Evolutionary conservation across 2,888 invertebrate genomes (phyloP), one percentile per base, ranked within the genome.

Genomic region (Ochropacha duplaris): DNA sequence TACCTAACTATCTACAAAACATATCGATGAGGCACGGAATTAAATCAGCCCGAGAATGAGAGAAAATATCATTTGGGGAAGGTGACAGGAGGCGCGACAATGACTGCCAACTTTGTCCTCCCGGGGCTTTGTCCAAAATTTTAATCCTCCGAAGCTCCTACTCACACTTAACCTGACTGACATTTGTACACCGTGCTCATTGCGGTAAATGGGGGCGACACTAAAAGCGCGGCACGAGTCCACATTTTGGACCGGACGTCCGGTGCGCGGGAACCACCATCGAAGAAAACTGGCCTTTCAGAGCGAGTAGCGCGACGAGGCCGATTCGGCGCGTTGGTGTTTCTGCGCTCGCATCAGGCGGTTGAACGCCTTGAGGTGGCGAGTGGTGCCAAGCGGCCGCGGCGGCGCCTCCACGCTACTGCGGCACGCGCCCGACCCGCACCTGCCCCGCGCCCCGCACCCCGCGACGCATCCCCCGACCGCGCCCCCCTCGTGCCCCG

Each of bases 361-460:
- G 79, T 72, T 44, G 74, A 71, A 64, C 72, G 71, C 76, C 77
- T 77, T 75, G 79, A 70, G 79, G 74, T 74, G 77, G 79, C 79
- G 77, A 72, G 61, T 69, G 69, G 73, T 78, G 79, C 79, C 87
- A 85, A 84, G 89, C 88, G 87, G 87, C 83, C 87, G 86, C 87
- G 86, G 79, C 87, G 88, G 88, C 86, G 87, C 88, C 87, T 88
- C 85, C 89, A 87, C 91, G 87, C 85, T 91, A 92, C 90, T 91
- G 90, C 91, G 90, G 90, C 86, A 89, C 90, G 90, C 89, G 88
- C 83, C 80, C 82, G 74, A 77, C 79, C 78, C 83, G 79, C 78
- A 70, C 76, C 72, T 71, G 74, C 74, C 68, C 75, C 75, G 68
- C 74, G 70, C 78, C 76, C 72, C n/a, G n/a, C n/a, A n/a, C n/a